Evolutionary conservation across 2,888 invertebrate genomes (phyloP).

Genomic region (Adineta ricciae): DNA sequence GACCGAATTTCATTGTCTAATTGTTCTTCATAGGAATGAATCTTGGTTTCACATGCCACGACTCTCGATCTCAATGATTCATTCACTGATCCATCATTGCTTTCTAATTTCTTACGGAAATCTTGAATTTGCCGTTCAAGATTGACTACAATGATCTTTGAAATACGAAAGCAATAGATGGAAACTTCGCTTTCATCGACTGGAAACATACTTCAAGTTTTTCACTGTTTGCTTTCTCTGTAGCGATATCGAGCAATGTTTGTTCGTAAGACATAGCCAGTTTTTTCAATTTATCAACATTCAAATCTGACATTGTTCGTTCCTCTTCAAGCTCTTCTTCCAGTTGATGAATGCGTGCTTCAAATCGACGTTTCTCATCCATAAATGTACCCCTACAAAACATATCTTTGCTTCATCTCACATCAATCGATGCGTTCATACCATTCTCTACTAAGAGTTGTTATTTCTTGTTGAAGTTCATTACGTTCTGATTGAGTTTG

Average conservation of each 20-base stretch:
- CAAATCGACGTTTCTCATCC: constrained; percentile 79
- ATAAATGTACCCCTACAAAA: constrained; percentile 52
- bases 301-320: constrained; percentile 79
- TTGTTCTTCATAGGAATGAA: constrained; percentile 35
- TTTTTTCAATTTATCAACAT: constrained; percentile 72
- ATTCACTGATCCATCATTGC: constrained; percentile 81
- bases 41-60: constrained; percentile 78
- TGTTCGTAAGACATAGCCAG: constrained; percentile 71
- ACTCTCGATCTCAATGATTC: constrained; percentile 87
- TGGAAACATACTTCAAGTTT: constrained; percentile 63
- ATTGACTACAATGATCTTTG: constrained; percentile 57
- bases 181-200: background rate
- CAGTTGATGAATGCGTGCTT: constrained; percentile 78
- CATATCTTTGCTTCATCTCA: background rate
- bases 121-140: constrained; percentile 69
- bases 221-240: constrained; percentile 76
- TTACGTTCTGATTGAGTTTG: constrained; percentile 20
- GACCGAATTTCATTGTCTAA: constrained; percentile 17
- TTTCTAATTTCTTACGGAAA: constrained; percentile 75
- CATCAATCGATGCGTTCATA: background rate
- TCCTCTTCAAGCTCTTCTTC: constrained; percentile 97
- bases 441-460: background rate
- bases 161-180: background rate
- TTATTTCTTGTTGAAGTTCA: constrained; percentile 30
- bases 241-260: constrained; percentile 60